Evolutionary conservation across 1,140 invertebrate genomes (phyloP).

Genomic region (Eulimnadia texana): DNA sequence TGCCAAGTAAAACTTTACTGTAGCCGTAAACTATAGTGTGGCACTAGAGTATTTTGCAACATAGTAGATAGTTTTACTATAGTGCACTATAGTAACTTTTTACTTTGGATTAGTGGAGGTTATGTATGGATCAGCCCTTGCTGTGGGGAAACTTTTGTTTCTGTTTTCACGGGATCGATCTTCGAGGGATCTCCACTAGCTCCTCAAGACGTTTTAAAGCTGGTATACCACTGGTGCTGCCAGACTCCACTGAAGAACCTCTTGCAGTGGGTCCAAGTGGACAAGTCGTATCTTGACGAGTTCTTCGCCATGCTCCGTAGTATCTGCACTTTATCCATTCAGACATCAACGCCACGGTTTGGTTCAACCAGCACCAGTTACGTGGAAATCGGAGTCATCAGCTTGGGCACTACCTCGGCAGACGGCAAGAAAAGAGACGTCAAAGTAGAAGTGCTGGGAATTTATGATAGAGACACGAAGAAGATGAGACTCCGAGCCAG

Average conservation of each 20-base stretch:
- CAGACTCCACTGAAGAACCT: conserved; percentile 77
- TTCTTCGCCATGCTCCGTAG: conserved; percentile 62
- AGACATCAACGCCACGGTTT: not conserved
- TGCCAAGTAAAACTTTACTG: not conserved
- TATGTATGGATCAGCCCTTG: conserved; percentile 80
- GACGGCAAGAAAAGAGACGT: conserved; percentile 58
- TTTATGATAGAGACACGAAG: conserved; percentile 59
- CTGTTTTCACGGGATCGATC: conserved; percentile 69
- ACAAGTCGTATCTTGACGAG: conserved; percentile 56
- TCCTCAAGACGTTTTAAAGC: conserved; percentile 59
- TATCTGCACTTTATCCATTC: conserved; percentile 42
- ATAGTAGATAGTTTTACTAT: no score
- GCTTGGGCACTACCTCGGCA: conserved; percentile 69
- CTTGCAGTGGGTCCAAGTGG: conserved; percentile 68
- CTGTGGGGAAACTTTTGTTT: conserved; percentile 63
- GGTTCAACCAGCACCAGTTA: conserved; percentile 8
- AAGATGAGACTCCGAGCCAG: conserved; percentile 59
- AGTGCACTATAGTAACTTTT: no score
- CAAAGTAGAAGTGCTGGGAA: conserved; percentile 73
- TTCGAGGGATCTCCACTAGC: conserved; percentile 68
- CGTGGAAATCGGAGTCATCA: conserved; percentile 57
- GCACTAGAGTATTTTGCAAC: no score
- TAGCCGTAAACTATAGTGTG: no score
- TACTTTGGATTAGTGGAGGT: conserved; percentile 51
- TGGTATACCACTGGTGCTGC: conserved; percentile 79